Percentiles rank a stretch among this genome's conserved stretches.
These are phyloP conservation scores for Felis catus DNA, from an alignment of 2,113 vertebrate genomes.

Conservation along the genomic window DNA sequence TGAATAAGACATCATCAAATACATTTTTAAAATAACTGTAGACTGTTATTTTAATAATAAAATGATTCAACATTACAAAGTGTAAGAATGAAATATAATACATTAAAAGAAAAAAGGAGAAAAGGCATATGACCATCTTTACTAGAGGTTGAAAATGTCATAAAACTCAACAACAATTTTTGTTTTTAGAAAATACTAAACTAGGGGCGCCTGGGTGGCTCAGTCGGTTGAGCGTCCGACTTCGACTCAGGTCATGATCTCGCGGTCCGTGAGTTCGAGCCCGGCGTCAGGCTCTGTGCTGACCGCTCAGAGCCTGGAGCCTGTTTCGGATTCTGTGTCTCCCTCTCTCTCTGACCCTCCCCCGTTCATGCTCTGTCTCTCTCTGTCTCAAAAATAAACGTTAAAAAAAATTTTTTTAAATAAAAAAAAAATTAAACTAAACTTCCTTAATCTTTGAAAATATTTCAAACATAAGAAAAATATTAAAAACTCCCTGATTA, in stretches of 20 bases:
- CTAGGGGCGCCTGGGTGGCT: too few relatives aligned
- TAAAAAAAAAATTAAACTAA: too few relatives aligned
- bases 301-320: too few relatives aligned
- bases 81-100: slow-evolving; percentile 19
- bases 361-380: too few relatives aligned
- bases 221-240: too few relatives aligned
- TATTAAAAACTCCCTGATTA: not conserved
- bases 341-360: too few relatives aligned
- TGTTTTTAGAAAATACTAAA: slow-evolving; percentile 41
- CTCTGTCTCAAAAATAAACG: too few relatives aligned
- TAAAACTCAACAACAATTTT: not conserved
- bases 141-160: not conserved
- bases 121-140: slow-evolving; percentile 15
- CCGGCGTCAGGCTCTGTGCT: too few relatives aligned
- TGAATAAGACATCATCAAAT: slow-evolving; percentile 23
- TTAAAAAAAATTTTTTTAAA: too few relatives aligned
- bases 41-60: not conserved
- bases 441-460: not conserved
- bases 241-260: too few relatives aligned
- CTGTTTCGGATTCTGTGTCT: too few relatives aligned
- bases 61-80: not conserved
- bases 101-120: not conserved
- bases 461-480: not conserved
- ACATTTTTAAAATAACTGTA: not conserved
- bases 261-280: too few relatives aligned